phyloP scores from a whole-genome alignment of 2,797 vertebrate genomes.

The Octomys mimax region DNA sequence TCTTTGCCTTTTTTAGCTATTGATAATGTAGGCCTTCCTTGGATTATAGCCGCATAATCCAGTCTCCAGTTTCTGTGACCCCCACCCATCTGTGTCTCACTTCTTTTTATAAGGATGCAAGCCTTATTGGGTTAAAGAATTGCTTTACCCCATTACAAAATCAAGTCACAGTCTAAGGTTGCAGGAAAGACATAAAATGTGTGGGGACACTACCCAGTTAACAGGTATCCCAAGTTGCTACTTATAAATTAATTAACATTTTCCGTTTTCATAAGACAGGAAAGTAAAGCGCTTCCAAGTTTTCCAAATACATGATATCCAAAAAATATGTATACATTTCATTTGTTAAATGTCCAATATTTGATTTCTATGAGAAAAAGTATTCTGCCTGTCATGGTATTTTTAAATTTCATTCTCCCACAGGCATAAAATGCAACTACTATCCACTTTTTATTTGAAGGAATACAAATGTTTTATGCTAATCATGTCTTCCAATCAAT shows the following conservation, averaged over 20 bases:
- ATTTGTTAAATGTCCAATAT: not conserved
- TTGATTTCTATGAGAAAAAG: conserved; percentile 37
- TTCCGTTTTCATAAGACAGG: not conserved
- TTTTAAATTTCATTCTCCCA: conserved; percentile 27
- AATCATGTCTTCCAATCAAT: conserved; percentile 23
- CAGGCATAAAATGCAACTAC: not conserved
- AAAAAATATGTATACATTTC: not conserved
- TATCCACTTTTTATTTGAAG: not conserved
- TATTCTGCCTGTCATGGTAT: conserved; percentile 39
- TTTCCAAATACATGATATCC: conserved; percentile 45
- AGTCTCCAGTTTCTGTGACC: not conserved
- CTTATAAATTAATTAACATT: not conserved
- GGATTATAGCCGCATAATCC: not conserved
- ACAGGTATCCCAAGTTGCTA: not conserved
- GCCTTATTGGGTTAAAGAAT: not conserved
- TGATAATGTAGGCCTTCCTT: not conserved
- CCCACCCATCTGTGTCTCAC: not conserved
- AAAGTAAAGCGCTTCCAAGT: conserved; percentile 28
- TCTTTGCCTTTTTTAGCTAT: not conserved
- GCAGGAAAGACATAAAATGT: not conserved
- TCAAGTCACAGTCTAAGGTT: not conserved
- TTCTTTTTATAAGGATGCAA: not conserved
- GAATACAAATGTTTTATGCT: not conserved
- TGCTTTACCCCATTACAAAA: not conserved
- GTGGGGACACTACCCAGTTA: not conserved